Evolutionary conservation across 1,140 invertebrate species (phyloP), one percentile per base, ranked within the genome.

Genomic region (Streblospio benedicti): DNA sequence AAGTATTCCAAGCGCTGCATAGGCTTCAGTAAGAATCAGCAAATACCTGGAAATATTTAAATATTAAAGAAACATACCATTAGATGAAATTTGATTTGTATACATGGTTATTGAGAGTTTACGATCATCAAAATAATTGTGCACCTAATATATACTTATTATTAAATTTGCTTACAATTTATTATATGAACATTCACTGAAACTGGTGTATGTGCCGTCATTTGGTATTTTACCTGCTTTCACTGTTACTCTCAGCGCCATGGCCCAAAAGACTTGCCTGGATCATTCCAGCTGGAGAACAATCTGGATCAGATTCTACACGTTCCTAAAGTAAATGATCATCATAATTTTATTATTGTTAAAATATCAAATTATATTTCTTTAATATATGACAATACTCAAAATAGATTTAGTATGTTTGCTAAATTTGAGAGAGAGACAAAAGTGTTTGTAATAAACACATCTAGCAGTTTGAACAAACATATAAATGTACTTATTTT

Each of bases 31-130:
- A 47, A 75, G 60, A 23, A 75, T 64, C 30, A 75, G 47, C 25
- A 75, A 65, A 53, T 75, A 75, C n/a, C 73, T 62, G 51, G 65
- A 73, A 35, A 75, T 73, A 61, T 68, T 73, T 56, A 4, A 68
- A 62, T 23, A 55, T 12, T 14, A 18, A 9, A 38, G n/a, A 9
- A 38, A 38, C 28, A 52, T 31, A 51, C 31, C 25, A 4, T 31
- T 30, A 4, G 28, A 25, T 30, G 1, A 52, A 23, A 28, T 9
- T 53, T 30, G 35, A 35, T 18, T 18, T 20, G 5, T 9, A 53
- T 31, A 58, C 50, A 50, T 56, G 64, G 63, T 44, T 57, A 56
- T 54, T 70, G 56, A 32, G 45, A 47, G 25, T 9, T 27, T 23
- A 1, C 45, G 5, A n/a, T 23, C 45, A 27, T 9, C n/a, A 47